phyloP scores from a whole-genome alignment of 2,888 invertebrate genomes.

The Lasioglossum calceatum region DNA sequence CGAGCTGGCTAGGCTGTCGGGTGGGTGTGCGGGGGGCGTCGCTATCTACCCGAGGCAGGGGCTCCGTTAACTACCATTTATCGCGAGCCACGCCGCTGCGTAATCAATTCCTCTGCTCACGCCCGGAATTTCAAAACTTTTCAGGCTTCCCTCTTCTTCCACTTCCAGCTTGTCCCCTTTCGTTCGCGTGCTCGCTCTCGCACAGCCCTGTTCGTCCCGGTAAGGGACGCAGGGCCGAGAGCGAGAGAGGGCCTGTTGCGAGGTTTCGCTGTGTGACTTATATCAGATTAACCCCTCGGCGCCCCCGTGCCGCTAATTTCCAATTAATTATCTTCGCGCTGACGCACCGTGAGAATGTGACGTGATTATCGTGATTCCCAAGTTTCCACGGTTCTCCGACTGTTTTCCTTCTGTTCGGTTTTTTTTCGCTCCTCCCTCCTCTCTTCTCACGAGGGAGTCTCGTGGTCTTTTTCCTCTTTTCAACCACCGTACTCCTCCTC shows the following conservation, averaged over 20 bases:
- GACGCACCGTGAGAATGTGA: slow-evolving; percentile 71
- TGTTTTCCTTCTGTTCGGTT: slow-evolving; percentile 11
- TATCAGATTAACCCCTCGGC: slow-evolving; percentile 70
- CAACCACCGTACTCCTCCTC: not conserved
- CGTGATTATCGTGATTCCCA: slow-evolving; percentile 67
- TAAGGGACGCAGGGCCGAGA: slow-evolving; percentile 10
- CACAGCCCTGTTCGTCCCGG: not conserved
- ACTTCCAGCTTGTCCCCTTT: slow-evolving; percentile 23
- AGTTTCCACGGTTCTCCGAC: slow-evolving; percentile 42
- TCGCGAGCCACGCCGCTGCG: slow-evolving; percentile 75
- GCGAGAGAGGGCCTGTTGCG: slow-evolving; percentile 50
- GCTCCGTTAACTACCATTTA: slow-evolving; percentile 77
- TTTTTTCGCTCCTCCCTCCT: not conserved
- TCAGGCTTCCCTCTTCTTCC: slow-evolving; percentile 65
- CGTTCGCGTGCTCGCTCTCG: slow-evolving; percentile 23
- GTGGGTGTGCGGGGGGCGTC: slow-evolving; percentile 52
- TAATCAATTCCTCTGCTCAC: slow-evolving; percentile 76
- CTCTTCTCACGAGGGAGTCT: not conserved
- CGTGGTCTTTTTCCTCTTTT: slow-evolving; percentile 8
- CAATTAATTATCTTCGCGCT: slow-evolving; percentile 72
- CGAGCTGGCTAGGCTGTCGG: slow-evolving; percentile 43
- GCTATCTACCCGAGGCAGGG: slow-evolving; percentile 79
- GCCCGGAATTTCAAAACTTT: slow-evolving; percentile 74
- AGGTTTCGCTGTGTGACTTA: slow-evolving; percentile 70
- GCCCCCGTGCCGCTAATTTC: slow-evolving; percentile 67